Conservation (phyloP, 1,140 invertebrate species). For the Bradysia coprophila region DNA sequence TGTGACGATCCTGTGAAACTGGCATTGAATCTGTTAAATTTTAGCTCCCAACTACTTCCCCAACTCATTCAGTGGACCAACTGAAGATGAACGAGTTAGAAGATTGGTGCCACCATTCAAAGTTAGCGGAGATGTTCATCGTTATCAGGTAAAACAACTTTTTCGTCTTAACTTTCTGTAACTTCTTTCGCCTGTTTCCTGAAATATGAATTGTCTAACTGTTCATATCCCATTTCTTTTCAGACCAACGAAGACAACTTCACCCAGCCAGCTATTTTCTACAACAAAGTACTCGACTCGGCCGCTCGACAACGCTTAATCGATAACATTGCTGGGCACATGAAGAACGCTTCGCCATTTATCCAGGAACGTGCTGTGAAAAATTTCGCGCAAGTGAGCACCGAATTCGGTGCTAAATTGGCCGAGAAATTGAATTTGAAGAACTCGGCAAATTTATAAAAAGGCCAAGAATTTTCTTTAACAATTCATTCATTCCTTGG, state of each 20-base stretch:
- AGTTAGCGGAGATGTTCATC: constrained; percentile 38
- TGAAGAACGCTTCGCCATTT: constrained; percentile 63
- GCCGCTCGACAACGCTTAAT: constrained; percentile 52
- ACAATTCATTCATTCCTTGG: too few species aligned
- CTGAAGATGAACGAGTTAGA: constrained; percentile 32
- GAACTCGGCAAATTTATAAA: too few species aligned
- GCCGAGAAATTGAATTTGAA: constrained; percentile 36
- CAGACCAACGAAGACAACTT: constrained; percentile 95
- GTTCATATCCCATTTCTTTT: too few species aligned
- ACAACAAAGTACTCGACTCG: constrained; percentile 54
- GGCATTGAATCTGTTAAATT: too few species aligned
- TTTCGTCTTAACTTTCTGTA: too few species aligned
- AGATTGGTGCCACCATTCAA: constrained; percentile 30
- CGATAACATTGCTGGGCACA: constrained; percentile 59
- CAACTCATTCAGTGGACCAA: constrained; percentile 80
- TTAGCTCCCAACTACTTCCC: constrained; percentile 93
- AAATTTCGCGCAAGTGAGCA: constrained; percentile 49
- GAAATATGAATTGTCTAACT: too few species aligned
- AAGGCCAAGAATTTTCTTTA: too few species aligned
- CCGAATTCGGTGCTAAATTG: constrained; percentile 43
- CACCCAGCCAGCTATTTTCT: constrained; percentile 65
- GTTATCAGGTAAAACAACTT: too few species aligned
- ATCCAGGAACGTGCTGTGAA: constrained; percentile 69
- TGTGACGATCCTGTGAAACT: too few species aligned
- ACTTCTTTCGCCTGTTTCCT: too few species aligned